Percentiles rank a stretch among this genome's conserved stretches.
These are phyloP conservation scores for Drosophila picticornis DNA, from an alignment of 2,888 invertebrate species.

Conservation along the genomic window DNA sequence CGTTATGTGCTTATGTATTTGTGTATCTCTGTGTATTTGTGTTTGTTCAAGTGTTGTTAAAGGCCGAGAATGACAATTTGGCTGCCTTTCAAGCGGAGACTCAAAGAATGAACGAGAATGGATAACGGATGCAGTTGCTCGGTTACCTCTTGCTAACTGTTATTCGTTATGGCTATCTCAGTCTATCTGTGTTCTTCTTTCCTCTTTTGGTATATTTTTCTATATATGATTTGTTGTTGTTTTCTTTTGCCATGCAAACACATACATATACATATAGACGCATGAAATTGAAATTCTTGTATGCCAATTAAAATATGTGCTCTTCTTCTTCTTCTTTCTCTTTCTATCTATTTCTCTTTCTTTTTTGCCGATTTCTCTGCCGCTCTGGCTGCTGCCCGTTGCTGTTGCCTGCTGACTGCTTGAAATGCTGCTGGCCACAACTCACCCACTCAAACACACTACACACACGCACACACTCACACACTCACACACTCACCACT, in stretches of 20 bases:
- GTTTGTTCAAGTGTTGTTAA: conserved; percentile 26
- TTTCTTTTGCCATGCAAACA: conserved; percentile 38
- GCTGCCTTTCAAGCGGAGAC: conserved; percentile 1
- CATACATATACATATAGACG: conserved; percentile 28
- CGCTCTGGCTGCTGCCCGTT: conserved; percentile 39
- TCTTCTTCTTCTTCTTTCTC: conserved; percentile 40
- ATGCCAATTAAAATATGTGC: conserved; percentile 72
- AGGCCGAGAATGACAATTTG: conserved; percentile 17
- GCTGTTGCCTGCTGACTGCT: conserved; percentile 36
- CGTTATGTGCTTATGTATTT: conserved; percentile 9
- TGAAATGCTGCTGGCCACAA: conserved; percentile 29
- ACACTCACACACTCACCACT: conserved; percentile 14
- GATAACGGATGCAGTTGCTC: conserved; percentile 40
- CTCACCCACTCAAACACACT: neutral
- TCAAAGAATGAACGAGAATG: neutral
- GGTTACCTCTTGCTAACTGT: conserved; percentile 51
- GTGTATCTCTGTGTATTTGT: conserved; percentile 12
- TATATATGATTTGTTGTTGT: conserved; percentile 46
- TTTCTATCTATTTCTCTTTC: conserved; percentile 44
- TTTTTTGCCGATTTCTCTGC: conserved; percentile 32
- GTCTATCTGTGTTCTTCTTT: conserved; percentile 23
- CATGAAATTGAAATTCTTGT: conserved; percentile 63
- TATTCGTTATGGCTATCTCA: conserved; percentile 52
- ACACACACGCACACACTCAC: conserved; percentile 13
- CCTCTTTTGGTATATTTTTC: conserved; percentile 27